A percentile compares a stretch with the other conserved stretches of the same genome.
phyloP scores from a whole-genome alignment of 37 sponge, comb jelly and placozoan genomes.

The Eunapius fragilis region DNA sequence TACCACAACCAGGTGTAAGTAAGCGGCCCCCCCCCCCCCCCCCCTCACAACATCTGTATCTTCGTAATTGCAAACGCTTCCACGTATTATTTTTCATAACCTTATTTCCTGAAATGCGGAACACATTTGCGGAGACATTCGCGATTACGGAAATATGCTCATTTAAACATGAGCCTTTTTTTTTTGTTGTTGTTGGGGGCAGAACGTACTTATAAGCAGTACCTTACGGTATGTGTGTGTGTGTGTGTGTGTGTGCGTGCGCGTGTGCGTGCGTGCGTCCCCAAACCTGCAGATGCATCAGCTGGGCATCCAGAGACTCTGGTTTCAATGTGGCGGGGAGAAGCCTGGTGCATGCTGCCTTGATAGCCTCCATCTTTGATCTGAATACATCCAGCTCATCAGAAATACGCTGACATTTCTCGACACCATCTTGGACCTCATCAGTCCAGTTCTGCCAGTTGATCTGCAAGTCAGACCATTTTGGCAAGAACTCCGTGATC shows the following conservation, averaged over 20 bases:
- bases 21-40: too few species aligned
- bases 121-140: too few species aligned
- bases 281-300: conserved; percentile 39
- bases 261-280: conserved; percentile 18
- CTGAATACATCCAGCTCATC: conserved; percentile 41
- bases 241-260: not conserved
- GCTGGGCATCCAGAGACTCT: conserved; percentile 39
- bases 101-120: too few species aligned
- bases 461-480: conserved; percentile 74
- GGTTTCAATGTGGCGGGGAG: conserved; percentile 46
- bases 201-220: too few species aligned
- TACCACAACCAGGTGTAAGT: not conserved
- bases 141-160: too few species aligned
- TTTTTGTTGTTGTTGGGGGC: too few species aligned
- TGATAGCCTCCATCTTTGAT: conserved; percentile 8
- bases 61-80: too few species aligned
- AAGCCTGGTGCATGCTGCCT: conserved; percentile 16
- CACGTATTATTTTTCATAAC: too few species aligned
- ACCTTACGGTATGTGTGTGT: not conserved
- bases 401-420: conserved; percentile 44
- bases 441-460: conserved; percentile 84
- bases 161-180: too few species aligned
- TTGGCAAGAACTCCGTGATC: conserved; percentile 55
- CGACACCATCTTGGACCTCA: conserved; percentile 55
- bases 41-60: too few species aligned